Base-by-base conservation (phyloP, 2,888 invertebrate genomes). In the Shargacucullia verbasci region DNA sequence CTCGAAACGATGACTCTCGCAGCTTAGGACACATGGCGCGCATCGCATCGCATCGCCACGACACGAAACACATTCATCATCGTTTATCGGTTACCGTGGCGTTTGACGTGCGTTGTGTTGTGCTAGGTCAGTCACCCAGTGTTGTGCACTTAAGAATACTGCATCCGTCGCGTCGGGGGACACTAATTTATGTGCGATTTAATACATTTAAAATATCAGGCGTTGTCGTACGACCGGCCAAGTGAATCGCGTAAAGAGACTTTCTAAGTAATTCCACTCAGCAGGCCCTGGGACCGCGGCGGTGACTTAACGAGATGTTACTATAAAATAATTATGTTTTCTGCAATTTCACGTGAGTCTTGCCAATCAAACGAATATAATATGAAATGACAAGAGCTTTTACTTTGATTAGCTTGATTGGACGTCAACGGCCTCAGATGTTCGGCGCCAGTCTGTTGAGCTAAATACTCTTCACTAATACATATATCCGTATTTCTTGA, bases 41-140 rank as follows among this genome's bases (percentile, higher is more conserved):
- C 12, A n/a, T 9, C 14, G 15, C 2, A 15, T 0, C 15, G 15
- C 20, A 4, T 59, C 60, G 20, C 33, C 35, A 15, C 29, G 40
- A 14, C 12, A 12, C 29, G 13, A 13, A 12, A 11, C 39, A 15
- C 41, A 11, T 43, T 6, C 27, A 13, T 43, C 53, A n/a, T 34
- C 35, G n/a, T 11, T n/a, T 63, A 53, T 63, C 40, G 40, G 55
- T 29, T 29, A 29, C 29, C 9, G 27, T 12, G 41, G n/a, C 41
- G 20, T 20, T 20, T 20, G 20, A 20, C 20, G 20, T 4, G 27
- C 27, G 27, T 11, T n/a, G 35, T 12, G 48, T 54, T 54, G 54
- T 12, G 70, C 65, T 43, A 46, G 67, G 66, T 59, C 59, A 70
- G 40, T 68, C 29, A 58, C 58, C 58, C 39, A 14, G 7, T 0